Evolutionary conservation across 2,113 vertebrate species (phyloP).

Genomic region (Sander lucioperca): DNA sequence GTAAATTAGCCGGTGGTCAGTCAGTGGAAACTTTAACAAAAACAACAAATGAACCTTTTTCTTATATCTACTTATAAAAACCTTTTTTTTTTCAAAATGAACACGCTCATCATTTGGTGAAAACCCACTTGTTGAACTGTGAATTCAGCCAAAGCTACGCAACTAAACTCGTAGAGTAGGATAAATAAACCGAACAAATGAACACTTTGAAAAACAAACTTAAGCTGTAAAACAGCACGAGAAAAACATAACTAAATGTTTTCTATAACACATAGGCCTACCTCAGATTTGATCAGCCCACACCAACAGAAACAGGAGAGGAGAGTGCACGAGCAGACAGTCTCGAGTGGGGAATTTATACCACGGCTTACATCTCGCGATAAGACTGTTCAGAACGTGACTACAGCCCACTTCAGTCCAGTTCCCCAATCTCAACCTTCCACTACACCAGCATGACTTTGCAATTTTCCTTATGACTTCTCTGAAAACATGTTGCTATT

Average conservation of each 20-base stretch:
- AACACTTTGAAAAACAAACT: too few species aligned
- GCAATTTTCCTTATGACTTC: constrained; percentile 67
- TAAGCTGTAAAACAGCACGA: background rate
- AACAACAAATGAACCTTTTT: too few species aligned
- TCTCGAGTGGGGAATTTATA: constrained; percentile 61
- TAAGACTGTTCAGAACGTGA: constrained; percentile 10
- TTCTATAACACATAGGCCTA: constrained; percentile 35
- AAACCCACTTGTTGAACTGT: constrained; percentile 53
- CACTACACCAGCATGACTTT: constrained; percentile 79
- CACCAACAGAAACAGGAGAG: fast-evolving
- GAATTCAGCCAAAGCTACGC: background rate
- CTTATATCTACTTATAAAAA: background rate
- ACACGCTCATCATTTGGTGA: background rate
- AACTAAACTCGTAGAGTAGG: background rate
- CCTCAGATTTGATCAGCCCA: constrained; percentile 19
- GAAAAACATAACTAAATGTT: background rate
- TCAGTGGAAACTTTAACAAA: background rate
- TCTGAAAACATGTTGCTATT: background rate
- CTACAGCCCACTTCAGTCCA: background rate
- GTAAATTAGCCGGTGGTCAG: background rate
- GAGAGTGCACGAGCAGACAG: background rate
- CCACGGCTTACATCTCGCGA: constrained; percentile 74
- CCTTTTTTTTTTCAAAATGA: background rate
- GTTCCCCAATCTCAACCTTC: background rate
- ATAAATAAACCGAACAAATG: background rate